phyloP scores from a whole-genome alignment of 2,888 invertebrate species.

The Drosophila emarginata region DNA sequence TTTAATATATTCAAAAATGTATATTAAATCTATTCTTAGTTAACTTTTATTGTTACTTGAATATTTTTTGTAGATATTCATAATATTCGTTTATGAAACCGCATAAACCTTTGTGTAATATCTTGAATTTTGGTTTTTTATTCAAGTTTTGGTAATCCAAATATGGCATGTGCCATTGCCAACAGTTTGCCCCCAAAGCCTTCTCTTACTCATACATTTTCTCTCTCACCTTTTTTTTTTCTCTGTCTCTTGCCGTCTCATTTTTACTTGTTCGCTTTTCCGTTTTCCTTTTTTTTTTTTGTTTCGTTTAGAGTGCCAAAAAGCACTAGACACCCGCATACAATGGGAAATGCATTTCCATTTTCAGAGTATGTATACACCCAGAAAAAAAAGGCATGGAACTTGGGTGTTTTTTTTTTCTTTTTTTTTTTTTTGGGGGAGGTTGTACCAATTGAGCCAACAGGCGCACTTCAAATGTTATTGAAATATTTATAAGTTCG shows the following conservation, averaged over 20 bases:
- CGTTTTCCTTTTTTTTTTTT: background rate
- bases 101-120: constrained; percentile 34
- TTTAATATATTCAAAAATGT: too few species aligned
- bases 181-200: constrained; percentile 18
- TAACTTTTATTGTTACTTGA: too few species aligned
- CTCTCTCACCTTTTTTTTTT: background rate
- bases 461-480: constrained; percentile 71
- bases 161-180: constrained; percentile 65
- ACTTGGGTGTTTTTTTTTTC: background rate
- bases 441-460: constrained; percentile 34
- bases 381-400: background rate
- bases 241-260: constrained; percentile 8
- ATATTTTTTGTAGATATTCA: background rate
- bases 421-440: background rate
- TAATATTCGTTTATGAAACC: background rate
- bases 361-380: constrained; percentile 34
- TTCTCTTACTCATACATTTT: background rate
- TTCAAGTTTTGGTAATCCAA: constrained; percentile 52
- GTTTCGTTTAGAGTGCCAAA: constrained; percentile 57
- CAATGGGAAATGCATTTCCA: constrained; percentile 77
- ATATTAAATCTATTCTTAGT: too few species aligned
- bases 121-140: constrained; percentile 15
- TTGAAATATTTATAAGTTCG: constrained; percentile 78
- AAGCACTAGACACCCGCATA: constrained; percentile 72
- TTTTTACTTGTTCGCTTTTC: background rate